Evolutionary conservation across 2,113 vertebrate species (phyloP).

Genomic region (Perccottus glenii): DNA sequence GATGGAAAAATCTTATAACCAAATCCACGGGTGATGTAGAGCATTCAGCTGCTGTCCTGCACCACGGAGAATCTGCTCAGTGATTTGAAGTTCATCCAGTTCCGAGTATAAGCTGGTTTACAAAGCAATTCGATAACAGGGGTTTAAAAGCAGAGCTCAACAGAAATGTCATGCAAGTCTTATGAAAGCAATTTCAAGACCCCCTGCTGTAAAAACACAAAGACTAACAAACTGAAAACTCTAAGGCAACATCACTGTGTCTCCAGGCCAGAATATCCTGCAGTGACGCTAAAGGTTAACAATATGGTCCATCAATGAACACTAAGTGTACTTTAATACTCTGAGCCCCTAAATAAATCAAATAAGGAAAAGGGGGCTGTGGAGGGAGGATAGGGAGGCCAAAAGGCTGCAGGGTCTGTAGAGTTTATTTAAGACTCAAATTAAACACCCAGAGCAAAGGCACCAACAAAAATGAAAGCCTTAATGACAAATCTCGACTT

Average conservation of each 20-base stretch:
- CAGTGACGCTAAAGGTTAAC: constrained; percentile 40
- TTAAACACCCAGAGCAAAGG: constrained; percentile 87
- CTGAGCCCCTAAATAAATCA: constrained; percentile 75
- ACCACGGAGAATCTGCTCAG: constrained; percentile 44
- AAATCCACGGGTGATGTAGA: constrained; percentile 47
- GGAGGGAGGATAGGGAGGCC: constrained; percentile 69
- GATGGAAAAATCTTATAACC: constrained; percentile 60
- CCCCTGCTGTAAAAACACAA: constrained; percentile 44
- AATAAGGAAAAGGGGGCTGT: constrained; percentile 66
- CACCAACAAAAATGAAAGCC: constrained; percentile 85
- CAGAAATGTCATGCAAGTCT: constrained; percentile 60
- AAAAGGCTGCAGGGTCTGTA: constrained; percentile 81
- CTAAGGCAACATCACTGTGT: constrained; percentile 34
- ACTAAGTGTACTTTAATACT: constrained; percentile 14
- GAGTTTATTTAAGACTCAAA: constrained; percentile 92
- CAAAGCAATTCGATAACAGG: constrained; percentile 39
- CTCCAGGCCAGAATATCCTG: constrained; percentile 29
- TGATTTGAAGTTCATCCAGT: constrained; percentile 50
- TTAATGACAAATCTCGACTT: constrained; percentile 85
- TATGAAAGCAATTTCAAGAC: constrained; percentile 42
- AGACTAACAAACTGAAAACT: constrained; percentile 27
- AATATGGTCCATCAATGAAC: constrained; percentile 70
- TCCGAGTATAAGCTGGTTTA: constrained; percentile 56
- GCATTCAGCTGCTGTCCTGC: constrained; percentile 26
- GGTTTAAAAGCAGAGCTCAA: constrained; percentile 15